A percentile compares a stretch with the other conserved stretches of the same genome.
Evolutionary conservation across 23 tunicate species (phyloP).

Genomic region (Clavelina lepadiformis): DNA sequence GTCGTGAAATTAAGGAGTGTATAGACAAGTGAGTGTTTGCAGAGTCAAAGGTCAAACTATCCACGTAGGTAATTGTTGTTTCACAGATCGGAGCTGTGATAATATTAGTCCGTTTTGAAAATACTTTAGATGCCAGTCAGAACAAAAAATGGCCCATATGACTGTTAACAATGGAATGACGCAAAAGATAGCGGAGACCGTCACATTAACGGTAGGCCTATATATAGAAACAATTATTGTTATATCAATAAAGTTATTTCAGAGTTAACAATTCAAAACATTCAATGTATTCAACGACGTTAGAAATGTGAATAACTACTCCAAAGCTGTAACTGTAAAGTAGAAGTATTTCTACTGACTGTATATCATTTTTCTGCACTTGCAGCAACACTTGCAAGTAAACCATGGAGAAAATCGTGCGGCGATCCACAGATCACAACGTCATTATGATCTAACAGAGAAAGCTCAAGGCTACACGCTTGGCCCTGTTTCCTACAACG

Average conservation of each 20-base stretch:
- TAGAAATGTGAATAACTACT: too few species aligned
- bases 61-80: not conserved
- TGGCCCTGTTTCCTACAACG: constrained; percentile 73
- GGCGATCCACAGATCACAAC: constrained; percentile 77
- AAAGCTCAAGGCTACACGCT: constrained; percentile 83
- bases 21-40: constrained; percentile 46
- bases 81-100: not conserved
- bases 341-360: not conserved
- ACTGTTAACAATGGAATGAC: constrained; percentile 93
- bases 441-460: constrained; percentile 82
- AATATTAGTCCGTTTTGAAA: not conserved
- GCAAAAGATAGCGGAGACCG: constrained; percentile 88
- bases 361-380: not conserved
- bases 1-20: constrained; percentile 59
- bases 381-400: constrained; percentile 88
- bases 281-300: too few species aligned
- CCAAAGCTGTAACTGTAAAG: not conserved
- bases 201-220: constrained; percentile 33
- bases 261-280: too few species aligned
- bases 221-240: too few species aligned
- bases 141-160: constrained; percentile 67
- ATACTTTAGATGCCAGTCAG: constrained; percentile 48
- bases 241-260: too few species aligned
- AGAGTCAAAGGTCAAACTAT: not conserved
- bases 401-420: constrained; percentile 79